Base-by-base conservation (phyloP, 2,888 invertebrate species). In the Cosmorhoe ocellata region DNA sequence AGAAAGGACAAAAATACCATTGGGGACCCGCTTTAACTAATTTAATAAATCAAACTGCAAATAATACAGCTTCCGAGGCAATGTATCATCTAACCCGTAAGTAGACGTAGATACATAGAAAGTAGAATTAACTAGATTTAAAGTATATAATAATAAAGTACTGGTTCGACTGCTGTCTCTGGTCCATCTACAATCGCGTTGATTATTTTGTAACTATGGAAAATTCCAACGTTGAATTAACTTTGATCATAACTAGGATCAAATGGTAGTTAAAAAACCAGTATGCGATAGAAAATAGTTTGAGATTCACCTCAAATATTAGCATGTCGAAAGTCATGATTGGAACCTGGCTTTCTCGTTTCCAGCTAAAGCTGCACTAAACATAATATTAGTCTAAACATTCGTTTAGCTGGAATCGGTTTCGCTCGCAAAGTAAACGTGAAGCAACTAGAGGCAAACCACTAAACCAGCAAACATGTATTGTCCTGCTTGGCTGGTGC, bases 401-500 rank as follows among this genome's bases (percentile, higher is more conserved):
- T 32, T 41, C n/a, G 40, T 50, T 54, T 55, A 39, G 49, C 38
- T 46, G 41, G 49, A 52, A 57, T 44, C 52, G 42, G 28, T 33
- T 30, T 39, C 45, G 49, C 43, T 34, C 50, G 43, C 51, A 38
- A 38, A 37, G 39, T 26, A 26, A 48, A 47, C 52, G 53, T 53
- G 54, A 53, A 32, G 51, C 54, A 51, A 54, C 45, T 47, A 30
- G 36, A 57, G 55, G 40, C 47, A 28, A 62, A 56, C 58, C 51
- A 60, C 68, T 61, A 68, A 4, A 18, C 4, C n/a, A n/a, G n/a
- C n/a, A n/a, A 64, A 64, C 61, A 65, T 59, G 67, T 59, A 65
- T 69, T 66, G 58, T 55, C 59, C 66, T 59, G 66, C 56, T 65
- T 66, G 66, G 58, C 26, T 18, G 6, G 49, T 45, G 48, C 50